Percentiles rank a stretch among this genome's conserved stretches.
Evolutionary conservation across 2,113 vertebrate genomes (phyloP).

Genomic region (cat (Felis catus)): DNA sequence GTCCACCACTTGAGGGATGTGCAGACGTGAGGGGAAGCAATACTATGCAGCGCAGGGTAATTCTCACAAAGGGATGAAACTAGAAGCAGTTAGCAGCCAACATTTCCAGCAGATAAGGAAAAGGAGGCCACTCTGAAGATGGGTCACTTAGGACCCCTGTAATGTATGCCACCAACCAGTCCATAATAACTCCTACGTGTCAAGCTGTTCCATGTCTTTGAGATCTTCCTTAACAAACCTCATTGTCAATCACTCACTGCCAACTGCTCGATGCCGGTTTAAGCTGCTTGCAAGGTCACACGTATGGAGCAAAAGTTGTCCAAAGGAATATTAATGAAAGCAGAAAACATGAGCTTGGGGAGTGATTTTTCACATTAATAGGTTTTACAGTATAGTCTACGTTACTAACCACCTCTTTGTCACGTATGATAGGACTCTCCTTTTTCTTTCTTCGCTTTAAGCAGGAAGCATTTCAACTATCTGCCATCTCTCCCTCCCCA

Average conservation of each 20-base stretch:
- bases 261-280: too few relatives aligned
- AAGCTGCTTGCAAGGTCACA: neutral
- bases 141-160: accelerated
- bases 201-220: neutral
- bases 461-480: neutral
- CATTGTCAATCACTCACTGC: neutral
- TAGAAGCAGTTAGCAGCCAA: accelerated
- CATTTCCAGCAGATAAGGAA: neutral
- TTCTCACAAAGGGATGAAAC: neutral
- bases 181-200: accelerated
- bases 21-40: neutral
- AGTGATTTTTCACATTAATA: neutral
- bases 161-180: accelerated
- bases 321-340: neutral
- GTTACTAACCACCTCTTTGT: neutral
- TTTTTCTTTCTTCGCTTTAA: neutral
- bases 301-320: accelerated
- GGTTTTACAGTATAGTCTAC: neutral
- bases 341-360: neutral
- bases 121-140: accelerated
- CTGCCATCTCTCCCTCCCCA: accelerated
- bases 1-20: neutral
- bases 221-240: neutral
- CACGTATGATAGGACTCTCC: accelerated
- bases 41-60: accelerated